Evolutionary conservation across 2,113 vertebrate genomes (phyloP).

Genomic region (Brachypteracias leptosomus): DNA sequence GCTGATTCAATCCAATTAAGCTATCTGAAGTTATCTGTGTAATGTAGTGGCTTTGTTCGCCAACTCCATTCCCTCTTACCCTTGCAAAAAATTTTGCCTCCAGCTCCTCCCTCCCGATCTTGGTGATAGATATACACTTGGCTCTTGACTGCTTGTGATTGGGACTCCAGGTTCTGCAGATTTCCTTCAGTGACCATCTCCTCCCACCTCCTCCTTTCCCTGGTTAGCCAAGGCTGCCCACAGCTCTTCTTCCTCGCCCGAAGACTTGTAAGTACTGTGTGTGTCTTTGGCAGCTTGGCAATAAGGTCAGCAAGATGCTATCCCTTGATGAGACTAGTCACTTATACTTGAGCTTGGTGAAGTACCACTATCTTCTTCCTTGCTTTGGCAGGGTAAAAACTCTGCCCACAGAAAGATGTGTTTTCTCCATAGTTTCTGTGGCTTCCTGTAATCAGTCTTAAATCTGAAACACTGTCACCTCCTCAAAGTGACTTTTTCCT

Average conservation of each 20-base stretch:
- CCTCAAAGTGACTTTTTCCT: background rate
- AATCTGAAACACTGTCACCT: background rate
- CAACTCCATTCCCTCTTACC: slow-evolving; percentile 4
- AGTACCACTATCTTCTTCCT: background rate
- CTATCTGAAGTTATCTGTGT: slow-evolving; percentile 46
- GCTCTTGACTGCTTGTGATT: background rate
- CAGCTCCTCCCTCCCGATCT: slow-evolving; percentile 19
- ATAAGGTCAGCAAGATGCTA: background rate
- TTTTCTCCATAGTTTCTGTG: background rate
- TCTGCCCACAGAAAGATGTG: background rate
- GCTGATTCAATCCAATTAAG: slow-evolving; percentile 40
- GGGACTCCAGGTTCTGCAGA: background rate
- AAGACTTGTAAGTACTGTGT: background rate
- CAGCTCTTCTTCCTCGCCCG: background rate
- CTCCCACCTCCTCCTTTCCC: background rate
- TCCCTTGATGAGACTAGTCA: background rate
- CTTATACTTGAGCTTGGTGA: background rate
- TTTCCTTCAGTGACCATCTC: background rate
- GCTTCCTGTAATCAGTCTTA: background rate
- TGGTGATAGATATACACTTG: background rate
- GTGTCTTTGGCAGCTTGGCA: background rate
- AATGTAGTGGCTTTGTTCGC: background rate
- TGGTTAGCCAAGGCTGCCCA: background rate
- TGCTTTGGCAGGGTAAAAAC: background rate
- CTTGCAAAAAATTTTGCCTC: slow-evolving; percentile 6